Conservation (phyloP, 2,888 invertebrate species). For the Cremastinae sp. region DNA sequence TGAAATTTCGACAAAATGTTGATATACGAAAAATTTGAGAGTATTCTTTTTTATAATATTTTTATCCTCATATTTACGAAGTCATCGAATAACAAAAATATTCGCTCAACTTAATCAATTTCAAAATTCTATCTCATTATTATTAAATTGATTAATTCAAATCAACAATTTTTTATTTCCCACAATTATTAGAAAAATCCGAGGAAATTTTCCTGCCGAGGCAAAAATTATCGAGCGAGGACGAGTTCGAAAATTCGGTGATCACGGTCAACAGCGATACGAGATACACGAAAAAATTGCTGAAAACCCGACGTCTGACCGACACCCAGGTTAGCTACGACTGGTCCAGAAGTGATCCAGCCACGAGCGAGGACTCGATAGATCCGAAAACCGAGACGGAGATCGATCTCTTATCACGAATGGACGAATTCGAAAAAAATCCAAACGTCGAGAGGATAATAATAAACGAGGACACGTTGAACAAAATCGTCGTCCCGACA, state of each 20-base stretch:
- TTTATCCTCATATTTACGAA: too few relatives aligned
- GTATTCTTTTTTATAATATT: too few relatives aligned
- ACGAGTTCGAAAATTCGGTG: constrained; percentile 64
- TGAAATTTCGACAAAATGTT: too few relatives aligned
- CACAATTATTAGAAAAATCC: constrained; percentile 5
- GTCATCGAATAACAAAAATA: too few relatives aligned
- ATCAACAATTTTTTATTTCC: constrained; percentile 4
- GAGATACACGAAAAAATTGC: constrained; percentile 65
- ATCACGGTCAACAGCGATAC: constrained; percentile 63
- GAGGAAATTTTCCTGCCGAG: constrained; percentile 19
- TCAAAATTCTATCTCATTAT: too few relatives aligned
- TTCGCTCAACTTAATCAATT: too few relatives aligned
- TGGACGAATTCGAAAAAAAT: constrained; percentile 46
- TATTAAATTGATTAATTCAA: too few relatives aligned
- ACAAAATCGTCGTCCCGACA: constrained; percentile 74
- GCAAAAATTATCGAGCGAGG: constrained; percentile 33
- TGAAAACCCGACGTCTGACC: constrained; percentile 70
- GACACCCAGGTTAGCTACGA: constrained; percentile 69
- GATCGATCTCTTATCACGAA: constrained; percentile 17
- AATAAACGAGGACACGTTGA: constrained; percentile 72
- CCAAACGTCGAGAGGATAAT: constrained; percentile 70
- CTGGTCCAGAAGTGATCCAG: constrained; percentile 55
- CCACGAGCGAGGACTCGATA: constrained; percentile 24
- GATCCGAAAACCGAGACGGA: constrained; percentile 9
- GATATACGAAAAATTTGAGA: too few relatives aligned